phyloP scores from a whole-genome alignment of 2,797 vertebrate genomes.

The Salmo trutta region DNA sequence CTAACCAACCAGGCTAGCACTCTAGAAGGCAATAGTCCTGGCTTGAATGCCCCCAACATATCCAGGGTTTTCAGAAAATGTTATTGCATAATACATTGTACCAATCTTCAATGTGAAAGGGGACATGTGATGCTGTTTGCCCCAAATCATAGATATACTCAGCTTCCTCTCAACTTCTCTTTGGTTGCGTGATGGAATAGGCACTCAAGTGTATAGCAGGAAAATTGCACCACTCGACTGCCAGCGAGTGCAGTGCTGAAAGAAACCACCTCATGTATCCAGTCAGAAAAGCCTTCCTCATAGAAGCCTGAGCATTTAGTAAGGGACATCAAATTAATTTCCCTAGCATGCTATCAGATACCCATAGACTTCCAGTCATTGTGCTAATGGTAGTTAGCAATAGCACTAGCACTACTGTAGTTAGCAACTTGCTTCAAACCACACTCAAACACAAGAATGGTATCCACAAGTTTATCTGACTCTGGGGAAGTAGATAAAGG shows the following conservation, averaged over 20 bases:
- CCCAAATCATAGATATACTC: constrained; percentile 3
- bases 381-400: too few relatives aligned
- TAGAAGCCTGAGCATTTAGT: not conserved
- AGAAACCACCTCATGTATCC: constrained; percentile 10
- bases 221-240: not conserved
- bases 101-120: not conserved
- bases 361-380: too few relatives aligned
- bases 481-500: too few relatives aligned
- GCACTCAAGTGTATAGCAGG: not conserved
- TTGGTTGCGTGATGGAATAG: not conserved
- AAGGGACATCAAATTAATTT: not conserved
- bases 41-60: not conserved
- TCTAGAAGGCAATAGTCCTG: not conserved
- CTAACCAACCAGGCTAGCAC: not conserved
- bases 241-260: constrained; percentile 7
- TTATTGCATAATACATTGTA: not conserved
- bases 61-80: not conserved
- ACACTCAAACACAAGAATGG: too few relatives aligned
- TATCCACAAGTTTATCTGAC: too few relatives aligned
- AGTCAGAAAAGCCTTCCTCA: not conserved
- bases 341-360: not conserved
- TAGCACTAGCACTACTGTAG: too few relatives aligned
- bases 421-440: too few relatives aligned
- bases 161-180: constrained; percentile 1
- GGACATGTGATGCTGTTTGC: constrained; percentile 3